A percentile compares a stretch with the other conserved stretches of the same genome.
Conservation (phyloP, 2,888 invertebrate species). For the Cantharis lateralis region DNA sequence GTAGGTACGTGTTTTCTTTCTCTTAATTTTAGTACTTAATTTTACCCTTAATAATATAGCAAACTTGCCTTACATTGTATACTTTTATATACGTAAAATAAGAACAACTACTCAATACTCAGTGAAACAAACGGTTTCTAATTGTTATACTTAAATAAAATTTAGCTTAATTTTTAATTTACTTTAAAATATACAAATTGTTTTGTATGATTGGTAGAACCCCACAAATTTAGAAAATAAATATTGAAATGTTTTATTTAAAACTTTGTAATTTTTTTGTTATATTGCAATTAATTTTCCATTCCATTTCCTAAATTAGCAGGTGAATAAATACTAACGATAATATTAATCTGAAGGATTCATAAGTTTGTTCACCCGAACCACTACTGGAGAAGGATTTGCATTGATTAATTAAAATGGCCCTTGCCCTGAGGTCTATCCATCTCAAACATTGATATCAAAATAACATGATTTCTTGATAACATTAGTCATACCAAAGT, state of each 20-base stretch:
- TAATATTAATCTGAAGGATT: no score
- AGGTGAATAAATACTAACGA: no score
- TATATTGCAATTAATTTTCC: no score
- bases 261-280: background rate
- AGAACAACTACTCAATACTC: background rate
- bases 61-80: constrained; percentile 19
- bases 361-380: no score
- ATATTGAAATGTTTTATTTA: background rate
- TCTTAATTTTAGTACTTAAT: constrained; percentile 8
- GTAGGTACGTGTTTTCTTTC: background rate
- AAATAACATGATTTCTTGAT: no score
- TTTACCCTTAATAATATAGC: constrained; percentile 9
- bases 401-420: no score
- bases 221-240: background rate
- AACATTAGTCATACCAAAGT: no score
- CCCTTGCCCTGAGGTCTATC: no score
- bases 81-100: constrained; percentile 14
- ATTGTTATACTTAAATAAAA: constrained; percentile 1
- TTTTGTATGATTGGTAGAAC: background rate
- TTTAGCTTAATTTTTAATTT: constrained; percentile 4
- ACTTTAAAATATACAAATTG: constrained; percentile 3
- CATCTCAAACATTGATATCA: no score
- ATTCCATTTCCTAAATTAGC: no score
- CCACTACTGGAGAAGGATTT: no score
- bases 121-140: background rate